Conservation (phyloP, 2,888 invertebrate species). For the Antheraea assamensis region DNA sequence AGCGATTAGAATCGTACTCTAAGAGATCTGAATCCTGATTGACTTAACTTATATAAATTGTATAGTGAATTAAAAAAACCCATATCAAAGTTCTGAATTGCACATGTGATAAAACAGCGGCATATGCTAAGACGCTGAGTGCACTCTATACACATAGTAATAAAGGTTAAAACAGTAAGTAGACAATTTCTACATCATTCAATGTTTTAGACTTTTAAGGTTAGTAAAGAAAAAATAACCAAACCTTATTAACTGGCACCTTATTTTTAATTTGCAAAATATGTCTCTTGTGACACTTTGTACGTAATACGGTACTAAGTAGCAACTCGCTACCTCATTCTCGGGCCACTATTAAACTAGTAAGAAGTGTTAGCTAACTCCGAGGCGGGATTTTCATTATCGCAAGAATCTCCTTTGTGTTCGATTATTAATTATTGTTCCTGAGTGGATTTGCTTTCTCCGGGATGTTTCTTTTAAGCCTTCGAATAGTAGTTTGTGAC, state of each 20-base stretch:
- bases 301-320: neutral
- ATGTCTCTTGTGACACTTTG: neutral
- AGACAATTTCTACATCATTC: no score
- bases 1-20: no score
- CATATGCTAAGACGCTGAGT: no score
- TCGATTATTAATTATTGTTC: conserved; percentile 66
- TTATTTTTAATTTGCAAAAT: neutral
- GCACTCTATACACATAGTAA: no score
- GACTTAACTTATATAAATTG: no score
- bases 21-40: no score
- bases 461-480: conserved; percentile 16
- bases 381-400: conserved; percentile 33
- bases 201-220: no score
- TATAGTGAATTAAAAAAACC: no score
- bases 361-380: conserved; percentile 11
- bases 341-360: neutral
- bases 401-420: conserved; percentile 57
- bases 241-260: neutral
- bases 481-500: conserved; percentile 26
- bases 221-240: neutral
- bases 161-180: no score
- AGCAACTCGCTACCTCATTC: neutral
- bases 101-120: no score
- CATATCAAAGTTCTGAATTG: no score
- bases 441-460: conserved; percentile 17